These are phyloP conservation scores for Drosophila micromelanica DNA, from an alignment of 1,140 invertebrate genomes.

Conservation along the genomic window DNA sequence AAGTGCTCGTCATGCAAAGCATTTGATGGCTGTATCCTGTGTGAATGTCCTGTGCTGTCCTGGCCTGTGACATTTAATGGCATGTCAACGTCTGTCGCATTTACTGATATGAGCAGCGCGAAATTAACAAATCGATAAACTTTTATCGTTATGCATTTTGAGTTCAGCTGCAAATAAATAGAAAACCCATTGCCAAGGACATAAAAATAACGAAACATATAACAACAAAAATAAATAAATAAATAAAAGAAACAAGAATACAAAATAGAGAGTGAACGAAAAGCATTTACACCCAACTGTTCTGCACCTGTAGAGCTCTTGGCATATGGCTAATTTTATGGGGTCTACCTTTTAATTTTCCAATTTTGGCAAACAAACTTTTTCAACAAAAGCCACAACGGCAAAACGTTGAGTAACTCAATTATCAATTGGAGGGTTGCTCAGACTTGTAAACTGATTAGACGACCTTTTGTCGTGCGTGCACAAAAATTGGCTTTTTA, in stretches of 20 bases:
- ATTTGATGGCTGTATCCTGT: conserved; percentile 50
- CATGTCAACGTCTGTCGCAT: conserved; percentile 76
- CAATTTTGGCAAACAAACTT: conserved; percentile 60
- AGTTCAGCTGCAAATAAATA: conserved; percentile 70
- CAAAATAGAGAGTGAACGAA: background rate
- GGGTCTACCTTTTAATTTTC: conserved; percentile 57
- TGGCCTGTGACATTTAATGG: conserved; percentile 65
- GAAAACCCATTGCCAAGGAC: conserved; percentile 61
- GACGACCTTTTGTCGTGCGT: conserved; percentile 43
- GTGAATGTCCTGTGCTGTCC: conserved; percentile 36
- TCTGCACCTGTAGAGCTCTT: conserved; percentile 44
- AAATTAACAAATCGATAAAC: conserved; percentile 78
- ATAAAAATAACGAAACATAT: conserved; percentile 45
- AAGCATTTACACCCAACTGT: conserved; percentile 12
- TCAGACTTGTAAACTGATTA: conserved; percentile 66
- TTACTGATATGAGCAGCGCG: conserved; percentile 68
- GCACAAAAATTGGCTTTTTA: conserved; percentile 58
- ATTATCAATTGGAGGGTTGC: conserved; percentile 57
- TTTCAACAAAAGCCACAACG: conserved; percentile 27
- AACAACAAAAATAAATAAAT: background rate
- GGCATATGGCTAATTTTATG: conserved; percentile 74
- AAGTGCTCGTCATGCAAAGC: conserved; percentile 49
- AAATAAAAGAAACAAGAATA: background rate
- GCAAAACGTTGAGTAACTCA: conserved; percentile 60
- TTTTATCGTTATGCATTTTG: conserved; percentile 65